These are phyloP conservation scores for Cyanoliseus patagonus DNA, from an alignment of 2,113 vertebrate genomes.

Conservation along the genomic window DNA sequence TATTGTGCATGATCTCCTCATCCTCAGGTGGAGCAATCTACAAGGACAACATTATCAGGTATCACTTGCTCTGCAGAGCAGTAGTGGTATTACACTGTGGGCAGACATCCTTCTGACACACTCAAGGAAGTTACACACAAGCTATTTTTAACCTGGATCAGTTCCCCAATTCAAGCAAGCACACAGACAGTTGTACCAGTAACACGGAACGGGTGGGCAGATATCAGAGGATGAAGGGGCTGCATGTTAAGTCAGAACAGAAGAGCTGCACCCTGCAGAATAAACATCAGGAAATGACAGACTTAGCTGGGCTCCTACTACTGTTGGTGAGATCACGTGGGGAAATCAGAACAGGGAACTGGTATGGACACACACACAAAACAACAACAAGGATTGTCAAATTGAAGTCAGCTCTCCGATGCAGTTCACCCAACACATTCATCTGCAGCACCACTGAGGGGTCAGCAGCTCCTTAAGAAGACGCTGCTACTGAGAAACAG, in stretches of 20 bases:
- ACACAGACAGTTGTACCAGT: background rate
- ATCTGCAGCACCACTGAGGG: background rate
- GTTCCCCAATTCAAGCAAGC: slow-evolving; percentile 18
- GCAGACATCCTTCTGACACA: background rate
- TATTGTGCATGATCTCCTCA: background rate
- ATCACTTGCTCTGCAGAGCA: background rate
- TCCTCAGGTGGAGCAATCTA: background rate
- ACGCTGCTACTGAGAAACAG: background rate
- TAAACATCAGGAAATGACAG: background rate
- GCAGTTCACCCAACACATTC: background rate
- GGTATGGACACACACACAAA: background rate
- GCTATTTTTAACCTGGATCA: slow-evolving; percentile 15
- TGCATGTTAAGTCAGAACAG: background rate
- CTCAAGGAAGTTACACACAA: background rate
- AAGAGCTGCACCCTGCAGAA: background rate
- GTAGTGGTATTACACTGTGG: background rate
- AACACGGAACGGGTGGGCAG: background rate
- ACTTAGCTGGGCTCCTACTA: background rate
- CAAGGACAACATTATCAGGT: background rate
- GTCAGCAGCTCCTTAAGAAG: background rate
- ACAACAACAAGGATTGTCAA: background rate
- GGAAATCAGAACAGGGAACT: background rate
- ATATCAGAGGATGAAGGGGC: too few relatives aligned
- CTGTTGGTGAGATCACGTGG: background rate
- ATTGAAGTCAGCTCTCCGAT: background rate